phyloP scores from a whole-genome alignment of 35 echinoderm and acorn worm species.

The Lytechinus pictus region DNA sequence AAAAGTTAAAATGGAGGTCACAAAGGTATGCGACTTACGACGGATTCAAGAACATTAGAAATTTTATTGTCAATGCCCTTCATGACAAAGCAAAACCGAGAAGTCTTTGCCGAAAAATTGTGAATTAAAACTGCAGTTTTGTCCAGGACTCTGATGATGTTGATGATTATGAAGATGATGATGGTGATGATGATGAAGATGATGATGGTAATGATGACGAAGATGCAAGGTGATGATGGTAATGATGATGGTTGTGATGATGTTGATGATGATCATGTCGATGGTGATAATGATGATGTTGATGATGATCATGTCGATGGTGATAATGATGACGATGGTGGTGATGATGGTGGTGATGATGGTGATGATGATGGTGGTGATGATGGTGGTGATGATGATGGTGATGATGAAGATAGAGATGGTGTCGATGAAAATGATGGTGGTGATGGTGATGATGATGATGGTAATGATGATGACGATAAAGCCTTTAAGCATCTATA shows the following conservation, averaged over 20 bases:
- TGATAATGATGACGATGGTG: background rate
- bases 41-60: too few species aligned
- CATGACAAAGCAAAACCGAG: too few species aligned
- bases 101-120: too few species aligned
- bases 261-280: too few species aligned
- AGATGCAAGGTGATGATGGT: background rate
- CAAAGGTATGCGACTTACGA: too few species aligned
- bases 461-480: background rate
- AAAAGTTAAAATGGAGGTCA: too few species aligned
- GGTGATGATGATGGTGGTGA: slow-evolving; percentile 12
- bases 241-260: too few species aligned
- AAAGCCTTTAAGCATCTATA: background rate
- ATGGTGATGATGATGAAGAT: background rate
- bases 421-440: background rate
- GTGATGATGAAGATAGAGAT: background rate
- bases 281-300: slow-evolving; percentile 27
- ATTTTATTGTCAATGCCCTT: too few species aligned
- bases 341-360: background rate
- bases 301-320: background rate
- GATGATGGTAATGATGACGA: slow-evolving; percentile 11
- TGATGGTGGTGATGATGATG: background rate
- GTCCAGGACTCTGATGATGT: too few species aligned
- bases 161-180: too few species aligned
- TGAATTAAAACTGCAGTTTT: too few species aligned
- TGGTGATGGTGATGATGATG: background rate